These are phyloP conservation scores for Apis mellifera DNA, from an alignment of 1,140 invertebrate species.

Conservation along the genomic window DNA sequence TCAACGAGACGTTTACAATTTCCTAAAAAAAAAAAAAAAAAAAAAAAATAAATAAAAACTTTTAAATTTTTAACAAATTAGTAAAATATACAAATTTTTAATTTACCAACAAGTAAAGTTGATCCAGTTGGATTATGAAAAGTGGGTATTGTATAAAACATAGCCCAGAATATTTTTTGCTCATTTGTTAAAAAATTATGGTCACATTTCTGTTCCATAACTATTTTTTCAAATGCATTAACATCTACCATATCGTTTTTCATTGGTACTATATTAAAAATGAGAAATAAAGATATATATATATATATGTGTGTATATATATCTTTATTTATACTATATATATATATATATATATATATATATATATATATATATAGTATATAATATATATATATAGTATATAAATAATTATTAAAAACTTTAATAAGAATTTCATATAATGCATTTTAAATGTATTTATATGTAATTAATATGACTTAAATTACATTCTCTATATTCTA, in stretches of 20 bases:
- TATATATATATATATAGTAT: too few species aligned
- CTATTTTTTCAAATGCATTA: slow-evolving; percentile 78
- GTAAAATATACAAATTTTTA: slow-evolving; percentile 43
- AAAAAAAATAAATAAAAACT: not conserved
- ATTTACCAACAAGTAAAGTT: slow-evolving; percentile 79
- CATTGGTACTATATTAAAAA: slow-evolving; percentile 80
- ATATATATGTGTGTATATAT: too few species aligned
- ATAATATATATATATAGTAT: not conserved
- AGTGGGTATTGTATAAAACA: slow-evolving; percentile 85
- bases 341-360: too few species aligned
- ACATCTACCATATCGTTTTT: slow-evolving; percentile 82
- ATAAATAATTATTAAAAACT: too few species aligned
- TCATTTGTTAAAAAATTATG: slow-evolving; percentile 68
- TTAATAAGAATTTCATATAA: too few species aligned
- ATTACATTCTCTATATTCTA: too few species aligned
- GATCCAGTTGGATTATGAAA: slow-evolving; percentile 87
- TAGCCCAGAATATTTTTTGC: slow-evolving; percentile 83
- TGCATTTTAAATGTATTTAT: too few species aligned
- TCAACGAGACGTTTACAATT: slow-evolving; percentile 80
- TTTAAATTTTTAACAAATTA: not conserved
- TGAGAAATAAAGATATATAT: not conserved
- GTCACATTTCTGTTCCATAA: slow-evolving; percentile 68
- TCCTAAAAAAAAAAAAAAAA: slow-evolving; percentile 68
- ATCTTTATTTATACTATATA: too few species aligned
- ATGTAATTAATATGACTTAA: too few species aligned